These are phyloP conservation scores for Anadara kagoshimensis DNA, from an alignment of 1,140 invertebrate genomes.

Conservation along the genomic window DNA sequence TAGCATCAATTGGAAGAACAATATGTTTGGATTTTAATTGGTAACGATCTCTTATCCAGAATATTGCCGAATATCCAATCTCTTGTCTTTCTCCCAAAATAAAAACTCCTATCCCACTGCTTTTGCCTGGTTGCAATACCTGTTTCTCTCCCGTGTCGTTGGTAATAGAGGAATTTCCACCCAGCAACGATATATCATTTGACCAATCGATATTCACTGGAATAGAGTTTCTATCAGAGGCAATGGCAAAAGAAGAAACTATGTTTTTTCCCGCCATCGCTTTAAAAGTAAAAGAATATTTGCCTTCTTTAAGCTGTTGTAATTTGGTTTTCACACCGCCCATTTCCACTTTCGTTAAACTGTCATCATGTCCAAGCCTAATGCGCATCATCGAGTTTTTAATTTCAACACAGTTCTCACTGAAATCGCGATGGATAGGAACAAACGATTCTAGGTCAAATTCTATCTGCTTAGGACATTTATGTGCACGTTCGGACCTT, in stretches of 20 bases:
- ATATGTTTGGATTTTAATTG: slow-evolving; percentile 15
- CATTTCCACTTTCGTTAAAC: slow-evolving; percentile 15
- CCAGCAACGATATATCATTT: no score
- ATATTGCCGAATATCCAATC: no score
- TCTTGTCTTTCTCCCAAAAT: no score
- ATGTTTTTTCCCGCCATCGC: slow-evolving; percentile 25
- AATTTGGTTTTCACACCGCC: slow-evolving; percentile 20
- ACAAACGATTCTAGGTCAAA: background rate
- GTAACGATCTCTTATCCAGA: slow-evolving; percentile 29
- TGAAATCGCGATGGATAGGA: no score
- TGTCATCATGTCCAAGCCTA: slow-evolving; percentile 21
- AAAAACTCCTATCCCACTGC: no score
- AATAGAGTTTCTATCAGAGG: no score
- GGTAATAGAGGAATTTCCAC: no score
- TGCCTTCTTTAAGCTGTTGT: slow-evolving; percentile 3
- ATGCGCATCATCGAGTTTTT: background rate
- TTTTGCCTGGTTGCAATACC: no score
- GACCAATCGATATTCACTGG: no score
- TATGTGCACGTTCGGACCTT: background rate
- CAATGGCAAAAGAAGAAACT: slow-evolving; percentile 24
- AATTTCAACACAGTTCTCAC: slow-evolving; percentile 4
- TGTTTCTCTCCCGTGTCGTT: no score
- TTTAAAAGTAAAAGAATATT: slow-evolving; percentile 25
- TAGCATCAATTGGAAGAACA: slow-evolving; percentile 22
- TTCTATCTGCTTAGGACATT: slow-evolving; percentile 18